Percentiles rank a stretch among this genome's conserved stretches.
Conservation (phyloP, 2,888 invertebrate species). For the Xanthorhoe designata region DNA sequence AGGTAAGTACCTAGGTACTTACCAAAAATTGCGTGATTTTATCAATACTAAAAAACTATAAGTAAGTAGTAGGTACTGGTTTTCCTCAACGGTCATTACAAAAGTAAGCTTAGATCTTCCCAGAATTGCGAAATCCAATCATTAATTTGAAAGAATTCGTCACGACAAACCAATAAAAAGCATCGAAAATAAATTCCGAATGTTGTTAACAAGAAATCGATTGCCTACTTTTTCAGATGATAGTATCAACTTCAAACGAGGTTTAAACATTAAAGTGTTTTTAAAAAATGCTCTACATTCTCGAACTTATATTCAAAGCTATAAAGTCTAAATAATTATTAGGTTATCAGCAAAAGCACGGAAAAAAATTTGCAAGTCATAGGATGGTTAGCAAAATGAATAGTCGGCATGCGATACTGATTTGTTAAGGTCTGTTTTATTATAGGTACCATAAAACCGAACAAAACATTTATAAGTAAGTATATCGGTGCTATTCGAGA, state of each 20-base stretch:
- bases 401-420: slow-evolving; percentile 48
- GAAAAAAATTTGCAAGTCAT: slow-evolving; percentile 72
- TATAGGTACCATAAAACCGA: not conserved
- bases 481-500: not conserved
- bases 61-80: too few relatives aligned
- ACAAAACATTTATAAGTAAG: too few relatives aligned
- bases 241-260: slow-evolving; percentile 56
- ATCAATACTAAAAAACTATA: not conserved
- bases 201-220: slow-evolving; percentile 70
- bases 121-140: slow-evolving; percentile 24
- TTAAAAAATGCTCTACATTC: slow-evolving; percentile 21
- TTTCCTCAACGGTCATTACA: not conserved
- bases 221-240: slow-evolving; percentile 58
- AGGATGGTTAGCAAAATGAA: slow-evolving; percentile 62
- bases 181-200: slow-evolving; percentile 41
- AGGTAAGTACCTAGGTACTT: too few relatives aligned
- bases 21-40: not conserved
- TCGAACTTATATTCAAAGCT: slow-evolving; percentile 27
- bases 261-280: slow-evolving; percentile 37
- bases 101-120: not conserved
- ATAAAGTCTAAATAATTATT: slow-evolving; percentile 27
- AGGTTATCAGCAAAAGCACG: not conserved
- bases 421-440: slow-evolving; percentile 24
- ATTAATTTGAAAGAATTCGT: slow-evolving; percentile 39
- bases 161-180: slow-evolving; percentile 38